phyloP scores from a whole-genome alignment of 2,797 vertebrate genomes.

The Acrocephalus scirpaceus region DNA sequence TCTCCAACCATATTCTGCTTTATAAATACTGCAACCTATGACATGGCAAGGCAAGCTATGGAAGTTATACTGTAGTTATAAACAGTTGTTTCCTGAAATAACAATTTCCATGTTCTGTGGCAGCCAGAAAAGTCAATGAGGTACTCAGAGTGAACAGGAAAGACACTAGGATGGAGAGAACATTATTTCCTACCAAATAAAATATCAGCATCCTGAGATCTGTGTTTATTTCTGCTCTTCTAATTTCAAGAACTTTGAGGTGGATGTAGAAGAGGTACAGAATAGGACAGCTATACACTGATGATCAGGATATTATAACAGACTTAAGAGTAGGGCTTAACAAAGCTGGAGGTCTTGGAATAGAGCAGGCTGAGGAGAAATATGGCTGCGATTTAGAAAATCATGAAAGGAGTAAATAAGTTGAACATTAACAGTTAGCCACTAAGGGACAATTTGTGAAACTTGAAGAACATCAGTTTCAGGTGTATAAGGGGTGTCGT shows the following conservation, averaged over 20 bases:
- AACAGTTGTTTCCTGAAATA: neutral
- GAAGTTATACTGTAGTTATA: neutral
- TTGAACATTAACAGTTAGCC: neutral
- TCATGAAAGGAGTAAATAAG: neutral
- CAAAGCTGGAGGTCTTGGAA: neutral
- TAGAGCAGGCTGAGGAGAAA: neutral
- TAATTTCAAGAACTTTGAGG: neutral
- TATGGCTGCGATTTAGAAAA: neutral
- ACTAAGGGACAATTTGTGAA: neutral
- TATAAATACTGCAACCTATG: neutral
- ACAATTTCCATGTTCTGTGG: neutral
- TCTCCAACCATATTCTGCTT: neutral
- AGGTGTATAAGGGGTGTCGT: neutral
- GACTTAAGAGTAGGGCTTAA: neutral
- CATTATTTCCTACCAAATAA: neutral
- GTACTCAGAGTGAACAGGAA: neutral
- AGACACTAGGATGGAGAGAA: neutral
- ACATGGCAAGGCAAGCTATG: neutral
- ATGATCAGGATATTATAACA: neutral
- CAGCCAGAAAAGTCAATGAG: neutral
- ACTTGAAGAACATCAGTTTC: neutral
- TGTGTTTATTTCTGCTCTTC: neutral
- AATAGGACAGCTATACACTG: neutral
- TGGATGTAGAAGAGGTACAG: neutral
- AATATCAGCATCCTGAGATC: neutral